A percentile compares a stretch with the other conserved stretches of the same genome.
Conservation (phyloP, 1,140 invertebrate genomes). For the Nasonia giraulti region DNA sequence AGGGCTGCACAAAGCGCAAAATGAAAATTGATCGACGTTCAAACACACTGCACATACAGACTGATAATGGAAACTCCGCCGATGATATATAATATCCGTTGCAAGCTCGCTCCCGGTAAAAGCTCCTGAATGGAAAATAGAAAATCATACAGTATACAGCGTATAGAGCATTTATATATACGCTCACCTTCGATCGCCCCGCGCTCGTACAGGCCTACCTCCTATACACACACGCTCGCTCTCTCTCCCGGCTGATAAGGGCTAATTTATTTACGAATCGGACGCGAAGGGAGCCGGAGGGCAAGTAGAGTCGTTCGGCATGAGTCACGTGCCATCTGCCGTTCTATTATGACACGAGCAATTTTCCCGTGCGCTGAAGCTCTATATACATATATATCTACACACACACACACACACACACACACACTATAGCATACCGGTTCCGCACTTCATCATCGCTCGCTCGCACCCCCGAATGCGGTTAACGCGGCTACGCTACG, state of each 20-base stretch:
- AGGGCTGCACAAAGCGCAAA: no score
- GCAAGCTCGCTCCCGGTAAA: background rate
- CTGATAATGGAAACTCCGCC: no score
- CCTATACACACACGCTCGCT: no score
- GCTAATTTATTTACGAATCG: slow-evolving; percentile 72
- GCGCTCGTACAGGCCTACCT: background rate
- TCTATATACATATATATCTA: no score
- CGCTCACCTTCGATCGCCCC: background rate
- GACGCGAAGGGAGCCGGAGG: slow-evolving; percentile 9
- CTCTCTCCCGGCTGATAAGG: slow-evolving; percentile 59
- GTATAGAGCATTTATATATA: background rate
- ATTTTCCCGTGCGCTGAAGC: slow-evolving; percentile 51
- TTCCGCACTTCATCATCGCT: slow-evolving; percentile 37
- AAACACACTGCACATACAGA: no score
- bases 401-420: background rate
- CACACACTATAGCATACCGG: background rate
- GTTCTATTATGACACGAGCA: slow-evolving; percentile 67
- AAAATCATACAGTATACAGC: background rate
- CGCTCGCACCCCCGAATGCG: slow-evolving; percentile 6
- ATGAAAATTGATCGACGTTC: no score
- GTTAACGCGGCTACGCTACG: slow-evolving; percentile 14
- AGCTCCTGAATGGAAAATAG: slow-evolving; percentile 18
- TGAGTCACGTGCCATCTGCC: slow-evolving; percentile 75
- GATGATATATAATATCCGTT: no score
- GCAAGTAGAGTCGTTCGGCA: slow-evolving; percentile 17